Conservation (phyloP, 2,888 invertebrate genomes). For the Chironomus tentans region DNA sequence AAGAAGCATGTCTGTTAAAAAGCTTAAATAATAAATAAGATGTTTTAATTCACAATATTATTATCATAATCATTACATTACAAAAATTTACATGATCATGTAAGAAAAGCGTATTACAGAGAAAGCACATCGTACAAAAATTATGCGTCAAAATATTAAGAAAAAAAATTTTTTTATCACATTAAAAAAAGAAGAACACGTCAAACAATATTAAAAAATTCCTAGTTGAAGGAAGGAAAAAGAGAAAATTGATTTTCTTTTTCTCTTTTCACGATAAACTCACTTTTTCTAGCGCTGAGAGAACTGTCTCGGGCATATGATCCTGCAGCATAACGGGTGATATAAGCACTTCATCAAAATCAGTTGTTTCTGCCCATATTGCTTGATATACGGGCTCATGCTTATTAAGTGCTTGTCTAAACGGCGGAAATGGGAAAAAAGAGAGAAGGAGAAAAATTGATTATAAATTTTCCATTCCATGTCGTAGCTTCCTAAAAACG, state of each 20-base stretch:
- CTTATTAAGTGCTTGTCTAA: constrained; percentile 57
- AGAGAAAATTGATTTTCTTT: neutral
- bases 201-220: neutral
- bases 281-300: constrained; percentile 79
- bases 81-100: too few species aligned
- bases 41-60: too few species aligned
- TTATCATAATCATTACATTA: too few species aligned
- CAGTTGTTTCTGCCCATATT: constrained; percentile 72
- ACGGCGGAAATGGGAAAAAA: constrained; percentile 29
- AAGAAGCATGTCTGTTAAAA: too few species aligned
- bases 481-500: neutral
- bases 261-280: constrained; percentile 32
- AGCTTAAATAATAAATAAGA: too few species aligned
- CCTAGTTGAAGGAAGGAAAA: neutral
- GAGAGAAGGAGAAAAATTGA: constrained; percentile 2
- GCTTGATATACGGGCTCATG: constrained; percentile 78
- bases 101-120: too few species aligned
- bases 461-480: constrained; percentile 7
- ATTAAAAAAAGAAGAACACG: neutral
- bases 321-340: constrained; percentile 86
- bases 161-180: too few species aligned
- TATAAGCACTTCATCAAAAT: constrained; percentile 79
- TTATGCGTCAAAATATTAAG: too few species aligned
- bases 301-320: constrained; percentile 81
- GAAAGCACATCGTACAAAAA: too few species aligned